phyloP scores from a whole-genome alignment of 2,113 vertebrate species.

The Butorides virescens region DNA sequence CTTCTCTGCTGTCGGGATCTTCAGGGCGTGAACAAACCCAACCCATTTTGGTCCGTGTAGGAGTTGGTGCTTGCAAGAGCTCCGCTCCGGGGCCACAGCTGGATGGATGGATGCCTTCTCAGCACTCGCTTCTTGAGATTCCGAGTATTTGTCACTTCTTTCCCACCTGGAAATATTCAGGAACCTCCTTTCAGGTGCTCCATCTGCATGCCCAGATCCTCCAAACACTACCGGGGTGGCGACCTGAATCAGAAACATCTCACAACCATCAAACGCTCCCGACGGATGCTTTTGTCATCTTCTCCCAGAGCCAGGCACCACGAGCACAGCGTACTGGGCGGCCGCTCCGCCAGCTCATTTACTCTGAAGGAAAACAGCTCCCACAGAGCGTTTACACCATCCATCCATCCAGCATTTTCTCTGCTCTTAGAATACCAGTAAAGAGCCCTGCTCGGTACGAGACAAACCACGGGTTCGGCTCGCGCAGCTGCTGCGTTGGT shows the following conservation, averaged over 20 bases:
- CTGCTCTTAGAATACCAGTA: background rate
- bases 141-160: background rate
- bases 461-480: background rate
- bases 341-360: background rate
- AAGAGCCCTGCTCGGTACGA: background rate
- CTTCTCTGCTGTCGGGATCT: background rate
- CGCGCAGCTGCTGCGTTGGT: background rate
- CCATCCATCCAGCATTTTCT: background rate
- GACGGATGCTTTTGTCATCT: background rate
- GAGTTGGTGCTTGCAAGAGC: background rate
- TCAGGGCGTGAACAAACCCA: background rate
- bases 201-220: background rate
- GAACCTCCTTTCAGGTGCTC: background rate
- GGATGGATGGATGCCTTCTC: background rate
- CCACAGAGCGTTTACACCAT: fast-evolving
- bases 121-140: background rate
- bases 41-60: background rate
- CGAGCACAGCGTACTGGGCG: fast-evolving
- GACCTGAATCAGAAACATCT: background rate
- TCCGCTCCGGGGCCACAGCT: background rate
- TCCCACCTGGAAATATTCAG: background rate
- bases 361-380: background rate
- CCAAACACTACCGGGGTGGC: background rate
- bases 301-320: background rate
- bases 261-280: background rate